Percentiles rank a stretch among this genome's conserved stretches.
Conservation (phyloP, 2,113 vertebrate species). For the Rynchops niger region DNA sequence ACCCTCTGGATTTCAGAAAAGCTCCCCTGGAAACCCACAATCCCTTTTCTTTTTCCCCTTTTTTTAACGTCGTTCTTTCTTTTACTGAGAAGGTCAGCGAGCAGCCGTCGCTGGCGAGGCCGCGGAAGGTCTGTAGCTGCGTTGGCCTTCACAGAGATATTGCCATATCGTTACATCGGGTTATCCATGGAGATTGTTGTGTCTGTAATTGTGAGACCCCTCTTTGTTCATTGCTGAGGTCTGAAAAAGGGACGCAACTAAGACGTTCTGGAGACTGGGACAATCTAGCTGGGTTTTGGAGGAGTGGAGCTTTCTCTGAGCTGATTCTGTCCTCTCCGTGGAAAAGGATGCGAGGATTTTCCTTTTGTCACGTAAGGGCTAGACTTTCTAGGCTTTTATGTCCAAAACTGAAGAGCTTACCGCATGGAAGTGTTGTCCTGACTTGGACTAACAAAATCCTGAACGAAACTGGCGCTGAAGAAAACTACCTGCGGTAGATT, state of each 20-base stretch:
- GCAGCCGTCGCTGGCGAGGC: neutral
- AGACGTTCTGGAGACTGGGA: neutral
- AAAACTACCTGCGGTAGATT: neutral
- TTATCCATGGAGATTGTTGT: neutral
- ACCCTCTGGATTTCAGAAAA: neutral
- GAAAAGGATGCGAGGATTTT: neutral
- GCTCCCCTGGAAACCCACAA: neutral
- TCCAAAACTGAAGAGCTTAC: neutral
- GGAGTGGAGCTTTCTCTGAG: neutral
- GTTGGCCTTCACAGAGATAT: neutral
- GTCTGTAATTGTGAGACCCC: neutral
- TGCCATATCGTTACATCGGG: fast-evolving
- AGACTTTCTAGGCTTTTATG: neutral
- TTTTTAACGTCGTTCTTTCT: neutral
- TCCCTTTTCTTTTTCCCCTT: no score
- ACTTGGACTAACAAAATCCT: neutral
- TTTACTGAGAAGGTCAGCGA: neutral
- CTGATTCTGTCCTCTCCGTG: neutral
- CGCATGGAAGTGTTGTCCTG: neutral
- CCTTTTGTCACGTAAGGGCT: neutral
- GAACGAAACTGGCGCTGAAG: neutral
- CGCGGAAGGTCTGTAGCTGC: neutral
- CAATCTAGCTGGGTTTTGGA: neutral
- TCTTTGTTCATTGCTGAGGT: neutral
- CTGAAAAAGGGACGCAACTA: neutral